Percentiles rank a stretch among this genome's conserved stretches.
Evolutionary conservation across 2,113 vertebrate species (phyloP).

Genomic region (Proteles cristata): DNA sequence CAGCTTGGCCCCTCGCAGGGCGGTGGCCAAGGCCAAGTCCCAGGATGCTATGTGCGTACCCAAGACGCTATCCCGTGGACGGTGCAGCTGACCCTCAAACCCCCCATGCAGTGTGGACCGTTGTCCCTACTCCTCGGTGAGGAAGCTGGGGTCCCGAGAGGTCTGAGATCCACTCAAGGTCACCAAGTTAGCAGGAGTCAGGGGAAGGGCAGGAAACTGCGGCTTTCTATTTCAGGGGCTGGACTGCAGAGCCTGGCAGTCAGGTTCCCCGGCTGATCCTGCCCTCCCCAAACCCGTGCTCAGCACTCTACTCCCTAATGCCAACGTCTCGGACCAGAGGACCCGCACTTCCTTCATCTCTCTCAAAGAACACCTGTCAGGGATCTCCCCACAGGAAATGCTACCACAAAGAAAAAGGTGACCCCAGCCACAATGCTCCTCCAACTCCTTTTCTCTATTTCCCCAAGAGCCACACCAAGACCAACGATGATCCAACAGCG

Average conservation of each 20-base stretch:
- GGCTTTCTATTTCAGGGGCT: not conserved
- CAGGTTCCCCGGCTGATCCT: not conserved
- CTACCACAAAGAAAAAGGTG: not conserved
- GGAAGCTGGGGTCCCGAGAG: not conserved
- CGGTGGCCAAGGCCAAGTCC: not conserved
- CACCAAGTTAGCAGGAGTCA: not conserved
- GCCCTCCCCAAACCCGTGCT: not conserved
- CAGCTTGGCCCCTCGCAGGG: not conserved
- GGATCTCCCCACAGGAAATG: not conserved
- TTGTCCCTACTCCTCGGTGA: not conserved
- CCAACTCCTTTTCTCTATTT: not conserved
- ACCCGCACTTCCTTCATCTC: not conserved
- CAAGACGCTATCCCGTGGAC: not conserved
- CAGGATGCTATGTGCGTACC: fast-evolving
- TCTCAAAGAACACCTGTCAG: not conserved
- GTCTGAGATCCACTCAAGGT: not conserved
- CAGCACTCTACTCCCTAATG: not conserved
- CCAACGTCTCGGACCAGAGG: not conserved
- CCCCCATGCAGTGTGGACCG: not conserved
- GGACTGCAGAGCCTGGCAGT: not conserved
- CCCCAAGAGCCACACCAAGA: not conserved
- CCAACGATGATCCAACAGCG: not conserved
- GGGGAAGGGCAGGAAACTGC: not conserved
- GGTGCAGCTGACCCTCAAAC: fast-evolving
- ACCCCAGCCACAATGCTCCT: not conserved